phyloP scores from a whole-genome alignment of 1,140 invertebrate species.

The Halictus rubicundus region DNA sequence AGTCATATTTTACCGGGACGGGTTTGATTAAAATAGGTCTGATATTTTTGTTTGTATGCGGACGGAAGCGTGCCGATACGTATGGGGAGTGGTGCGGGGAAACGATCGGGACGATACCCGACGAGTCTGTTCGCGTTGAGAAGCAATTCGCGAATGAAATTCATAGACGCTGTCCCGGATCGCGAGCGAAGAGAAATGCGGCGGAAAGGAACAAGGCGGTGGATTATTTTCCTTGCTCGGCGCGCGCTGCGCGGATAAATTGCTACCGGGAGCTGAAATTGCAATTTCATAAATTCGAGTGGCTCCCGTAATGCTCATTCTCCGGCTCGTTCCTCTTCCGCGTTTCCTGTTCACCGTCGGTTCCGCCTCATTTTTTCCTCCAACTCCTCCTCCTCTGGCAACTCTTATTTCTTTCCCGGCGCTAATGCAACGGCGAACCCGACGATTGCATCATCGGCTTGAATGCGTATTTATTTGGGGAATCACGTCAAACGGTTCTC shows the following conservation, averaged over 20 bases:
- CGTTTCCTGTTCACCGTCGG: background rate
- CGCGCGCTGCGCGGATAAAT: constrained; percentile 62
- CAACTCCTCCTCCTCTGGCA: background rate
- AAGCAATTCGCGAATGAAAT: constrained; percentile 41
- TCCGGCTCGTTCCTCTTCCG: constrained; percentile 33
- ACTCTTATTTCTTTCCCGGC: background rate
- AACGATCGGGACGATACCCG: background rate
- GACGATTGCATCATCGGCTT: constrained; percentile 39
- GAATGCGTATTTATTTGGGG: background rate
- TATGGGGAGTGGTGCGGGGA: too few relatives aligned
- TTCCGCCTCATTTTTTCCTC: background rate
- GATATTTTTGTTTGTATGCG: too few relatives aligned
- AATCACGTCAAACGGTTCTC: constrained; percentile 7
- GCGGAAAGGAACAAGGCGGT: constrained; percentile 2
- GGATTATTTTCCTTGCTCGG: constrained; percentile 58
- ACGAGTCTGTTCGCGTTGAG: background rate
- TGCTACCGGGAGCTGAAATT: constrained; percentile 66
- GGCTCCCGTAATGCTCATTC: constrained; percentile 54
- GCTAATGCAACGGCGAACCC: background rate
- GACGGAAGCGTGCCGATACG: too few relatives aligned
- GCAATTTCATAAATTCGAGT: constrained; percentile 74
- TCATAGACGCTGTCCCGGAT: constrained; percentile 20
- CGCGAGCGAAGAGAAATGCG: constrained; percentile 8
- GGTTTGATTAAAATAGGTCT: too few relatives aligned
- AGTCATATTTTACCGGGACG: too few relatives aligned